Evolutionary conservation across 2,888 invertebrate species (phyloP).

Genomic region (Aspidiotus rigidus): DNA sequence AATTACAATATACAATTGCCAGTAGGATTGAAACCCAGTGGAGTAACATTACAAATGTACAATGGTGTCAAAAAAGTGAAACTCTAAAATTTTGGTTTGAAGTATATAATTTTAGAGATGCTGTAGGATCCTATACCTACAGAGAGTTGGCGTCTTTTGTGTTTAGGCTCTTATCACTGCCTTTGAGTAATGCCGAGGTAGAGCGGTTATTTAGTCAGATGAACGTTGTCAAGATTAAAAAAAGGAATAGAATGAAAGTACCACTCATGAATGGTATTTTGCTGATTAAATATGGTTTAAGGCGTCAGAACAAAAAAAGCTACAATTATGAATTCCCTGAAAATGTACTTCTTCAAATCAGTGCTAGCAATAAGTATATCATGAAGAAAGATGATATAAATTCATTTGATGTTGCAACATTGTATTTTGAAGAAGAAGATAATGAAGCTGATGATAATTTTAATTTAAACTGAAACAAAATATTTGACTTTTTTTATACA

Average conservation of each 20-base stretch:
- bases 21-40: background rate
- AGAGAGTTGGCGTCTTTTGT: slow-evolving; percentile 37
- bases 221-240: slow-evolving; percentile 38
- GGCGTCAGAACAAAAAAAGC: background rate
- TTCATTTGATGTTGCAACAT: background rate
- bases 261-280: slow-evolving; percentile 14
- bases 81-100: slow-evolving; percentile 39
- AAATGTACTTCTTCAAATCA: background rate
- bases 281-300: slow-evolving; percentile 6
- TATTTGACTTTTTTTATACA: too few relatives aligned
- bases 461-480: background rate
- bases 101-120: slow-evolving; percentile 37
- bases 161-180: slow-evolving; percentile 36
- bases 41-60: slow-evolving; percentile 1
- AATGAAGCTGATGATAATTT: background rate
- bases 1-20: background rate
- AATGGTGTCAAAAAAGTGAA: slow-evolving; percentile 8
- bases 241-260: slow-evolving; percentile 36
- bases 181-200: slow-evolving; percentile 38
- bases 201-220: slow-evolving; percentile 38
- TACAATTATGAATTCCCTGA: background rate
- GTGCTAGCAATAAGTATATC: background rate
- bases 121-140: slow-evolving; percentile 36
- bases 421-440: background rate
- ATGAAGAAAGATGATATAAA: background rate